Conservation (phyloP, 2,888 invertebrate genomes). For the Tenthredo scrophulariae region DNA sequence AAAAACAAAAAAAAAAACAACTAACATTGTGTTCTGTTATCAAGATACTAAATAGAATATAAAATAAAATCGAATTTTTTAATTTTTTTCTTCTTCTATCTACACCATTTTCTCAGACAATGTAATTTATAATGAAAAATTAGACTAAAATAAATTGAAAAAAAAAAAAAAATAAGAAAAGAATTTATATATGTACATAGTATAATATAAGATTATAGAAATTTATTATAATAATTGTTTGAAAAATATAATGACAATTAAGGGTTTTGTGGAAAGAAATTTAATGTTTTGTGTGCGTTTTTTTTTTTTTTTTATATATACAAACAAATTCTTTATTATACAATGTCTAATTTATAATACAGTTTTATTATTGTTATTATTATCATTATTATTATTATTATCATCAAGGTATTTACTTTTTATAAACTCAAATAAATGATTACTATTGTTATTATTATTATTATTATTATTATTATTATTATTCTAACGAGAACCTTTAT, state of each 20-base stretch:
- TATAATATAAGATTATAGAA: not conserved
- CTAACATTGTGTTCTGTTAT: not conserved
- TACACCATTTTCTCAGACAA: not conserved
- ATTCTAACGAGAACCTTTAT: not conserved
- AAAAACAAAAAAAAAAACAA: too few relatives aligned
- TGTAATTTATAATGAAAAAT: not conserved
- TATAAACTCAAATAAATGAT: constrained; percentile 34
- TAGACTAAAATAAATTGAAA: not conserved
- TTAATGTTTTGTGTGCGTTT: not conserved
- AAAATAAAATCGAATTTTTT: not conserved
- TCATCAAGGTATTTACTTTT: not conserved
- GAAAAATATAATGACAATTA: not conserved
- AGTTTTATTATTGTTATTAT: not conserved
- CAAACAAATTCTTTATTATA: not conserved
- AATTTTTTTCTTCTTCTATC: not conserved
- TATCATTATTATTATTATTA: not conserved
- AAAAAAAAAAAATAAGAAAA: not conserved
- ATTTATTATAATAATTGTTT: not conserved
- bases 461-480: constrained; percentile 11
- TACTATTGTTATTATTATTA: not conserved
- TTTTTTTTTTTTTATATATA: not conserved
- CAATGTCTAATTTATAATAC: constrained; percentile 9
- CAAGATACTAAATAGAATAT: not conserved
- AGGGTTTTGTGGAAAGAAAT: not conserved
- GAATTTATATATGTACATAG: not conserved